These are phyloP conservation scores for Scarus forsteni DNA, from an alignment of 2,797 vertebrate genomes.

Conservation along the genomic window DNA sequence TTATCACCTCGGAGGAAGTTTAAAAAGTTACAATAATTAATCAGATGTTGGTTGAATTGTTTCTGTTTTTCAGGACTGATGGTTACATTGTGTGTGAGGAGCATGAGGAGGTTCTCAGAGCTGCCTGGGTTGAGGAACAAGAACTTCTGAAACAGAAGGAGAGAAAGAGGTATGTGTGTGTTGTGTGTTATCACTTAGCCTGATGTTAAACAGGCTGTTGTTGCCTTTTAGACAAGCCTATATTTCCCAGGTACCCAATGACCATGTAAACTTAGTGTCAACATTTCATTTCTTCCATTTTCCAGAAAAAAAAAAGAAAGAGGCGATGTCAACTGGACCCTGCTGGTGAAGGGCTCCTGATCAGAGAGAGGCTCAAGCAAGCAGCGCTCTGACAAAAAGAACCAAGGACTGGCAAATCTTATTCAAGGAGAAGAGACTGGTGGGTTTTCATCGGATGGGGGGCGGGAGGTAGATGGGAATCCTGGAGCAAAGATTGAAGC, in stretches of 20 bases:
- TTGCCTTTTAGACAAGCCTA: no score
- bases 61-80: conserved; percentile 86
- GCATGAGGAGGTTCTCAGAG: conserved; percentile 89
- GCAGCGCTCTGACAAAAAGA: conserved; percentile 90
- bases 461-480: conserved; percentile 60
- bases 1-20: no score
- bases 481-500: conserved; percentile 71
- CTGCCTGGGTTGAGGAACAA: conserved; percentile 94
- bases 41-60: not conserved
- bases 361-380: conserved; percentile 89
- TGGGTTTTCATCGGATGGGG: conserved; percentile 88
- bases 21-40: not conserved
- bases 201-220: no score
- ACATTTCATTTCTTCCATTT: not conserved
- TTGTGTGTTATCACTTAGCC: no score
- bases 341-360: conserved; percentile 93
- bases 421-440: conserved; percentile 42
- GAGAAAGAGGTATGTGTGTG: conserved; percentile 82
- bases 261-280: not conserved
- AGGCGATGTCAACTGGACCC: conserved; percentile 91
- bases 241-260: no score
- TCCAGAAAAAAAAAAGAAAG: conserved; percentile 93
- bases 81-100: conserved; percentile 97
- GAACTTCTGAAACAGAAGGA: conserved; percentile 91
- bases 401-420: conserved; percentile 48